These are phyloP conservation scores for Ellobius talpinus DNA, from an alignment of 2,113 vertebrate species.

Conservation along the genomic window DNA sequence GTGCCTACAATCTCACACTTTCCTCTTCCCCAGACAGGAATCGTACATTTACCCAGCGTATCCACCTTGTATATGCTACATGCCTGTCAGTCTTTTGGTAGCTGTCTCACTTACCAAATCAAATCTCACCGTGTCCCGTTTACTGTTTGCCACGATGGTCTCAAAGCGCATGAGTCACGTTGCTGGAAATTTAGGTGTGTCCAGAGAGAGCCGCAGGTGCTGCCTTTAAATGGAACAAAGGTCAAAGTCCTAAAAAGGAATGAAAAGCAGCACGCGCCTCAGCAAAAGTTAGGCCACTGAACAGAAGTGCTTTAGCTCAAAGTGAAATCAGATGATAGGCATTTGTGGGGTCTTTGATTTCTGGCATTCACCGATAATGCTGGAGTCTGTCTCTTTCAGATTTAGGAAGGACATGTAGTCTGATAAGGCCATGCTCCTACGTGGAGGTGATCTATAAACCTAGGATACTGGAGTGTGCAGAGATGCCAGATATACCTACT, in stretches of 20 bases:
- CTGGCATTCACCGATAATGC: not conserved
- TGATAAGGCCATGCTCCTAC: not conserved
- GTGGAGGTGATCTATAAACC: not conserved
- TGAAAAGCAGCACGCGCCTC: not conserved
- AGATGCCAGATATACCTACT: not conserved
- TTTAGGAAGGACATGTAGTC: fast-evolving
- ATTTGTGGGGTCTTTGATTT: not conserved
- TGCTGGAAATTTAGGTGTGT: not conserved
- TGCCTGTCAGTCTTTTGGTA: not conserved
- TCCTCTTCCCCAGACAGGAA: not conserved
- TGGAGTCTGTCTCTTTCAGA: not conserved
- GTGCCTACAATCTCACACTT: not conserved
- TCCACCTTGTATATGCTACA: too few species aligned
- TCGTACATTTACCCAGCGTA: not conserved
- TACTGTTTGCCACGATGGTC: not conserved
- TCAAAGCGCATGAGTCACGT: not conserved
- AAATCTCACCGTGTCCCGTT: not conserved
- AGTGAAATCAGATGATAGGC: not conserved
- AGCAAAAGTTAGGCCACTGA: not conserved
- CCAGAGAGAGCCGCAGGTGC: not conserved
- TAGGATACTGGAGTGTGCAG: not conserved
- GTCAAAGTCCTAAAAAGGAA: not conserved
- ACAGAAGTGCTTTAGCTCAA: not conserved
- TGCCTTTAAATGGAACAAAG: not conserved
- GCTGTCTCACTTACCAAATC: not conserved